phyloP scores from a whole-genome alignment of 1,140 invertebrate genomes.

The Chionoecetes opilio region DNA sequence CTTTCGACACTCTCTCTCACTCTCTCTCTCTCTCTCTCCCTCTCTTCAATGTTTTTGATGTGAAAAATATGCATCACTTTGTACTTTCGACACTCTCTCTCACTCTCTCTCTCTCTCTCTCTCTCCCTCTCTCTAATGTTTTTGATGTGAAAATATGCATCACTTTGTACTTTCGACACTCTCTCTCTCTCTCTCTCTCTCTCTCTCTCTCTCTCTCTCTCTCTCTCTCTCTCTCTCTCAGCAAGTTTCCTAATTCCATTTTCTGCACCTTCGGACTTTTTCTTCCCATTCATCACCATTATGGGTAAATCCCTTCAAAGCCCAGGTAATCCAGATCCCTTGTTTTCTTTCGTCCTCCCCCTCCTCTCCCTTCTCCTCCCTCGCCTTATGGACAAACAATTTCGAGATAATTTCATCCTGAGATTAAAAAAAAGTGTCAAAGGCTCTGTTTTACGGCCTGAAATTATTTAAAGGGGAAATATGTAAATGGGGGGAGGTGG shows the following conservation, averaged over 20 bases:
- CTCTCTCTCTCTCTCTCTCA: too few species aligned
- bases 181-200: too few species aligned
- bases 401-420: not conserved
- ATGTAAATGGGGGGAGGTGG: not conserved
- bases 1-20: not conserved
- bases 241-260: not conserved
- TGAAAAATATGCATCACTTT: too few species aligned
- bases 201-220: too few species aligned
- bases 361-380: not conserved
- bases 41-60: too few species aligned
- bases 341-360: not conserved
- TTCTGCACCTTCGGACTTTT: not conserved
- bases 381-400: not conserved
- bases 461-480: not conserved
- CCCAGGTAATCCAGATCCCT: not conserved
- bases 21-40: too few species aligned
- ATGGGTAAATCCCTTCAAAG: not conserved
- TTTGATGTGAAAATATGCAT: too few species aligned
- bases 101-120: not conserved
- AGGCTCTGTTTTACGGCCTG: not conserved
- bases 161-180: too few species aligned
- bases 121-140: not conserved
- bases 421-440: not conserved
- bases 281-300: conserved; percentile 4
- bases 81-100: not conserved